Percentiles rank a stretch among this genome's conserved stretches.
These are phyloP conservation scores for Drosophila kurseongensis DNA, from an alignment of 1,140 invertebrate species.

Conservation along the genomic window DNA sequence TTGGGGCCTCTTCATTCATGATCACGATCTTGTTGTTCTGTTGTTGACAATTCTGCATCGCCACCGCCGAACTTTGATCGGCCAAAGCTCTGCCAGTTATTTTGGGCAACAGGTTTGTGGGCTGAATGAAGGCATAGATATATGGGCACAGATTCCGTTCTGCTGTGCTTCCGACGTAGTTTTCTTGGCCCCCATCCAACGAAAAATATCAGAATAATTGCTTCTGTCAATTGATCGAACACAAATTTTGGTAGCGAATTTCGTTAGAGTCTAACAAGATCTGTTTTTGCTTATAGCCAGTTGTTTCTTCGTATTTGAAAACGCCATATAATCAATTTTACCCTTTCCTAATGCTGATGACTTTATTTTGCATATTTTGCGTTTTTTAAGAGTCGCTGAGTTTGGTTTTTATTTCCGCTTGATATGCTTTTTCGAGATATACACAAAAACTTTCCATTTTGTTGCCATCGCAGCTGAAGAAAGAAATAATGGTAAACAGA, in stretches of 20 bases:
- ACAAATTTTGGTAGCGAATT: constrained; percentile 32
- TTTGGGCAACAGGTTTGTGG: constrained; percentile 30
- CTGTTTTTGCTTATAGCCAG: constrained; percentile 3
- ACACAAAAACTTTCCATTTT: constrained; percentile 51
- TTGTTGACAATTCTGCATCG: constrained; percentile 29
- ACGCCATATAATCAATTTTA: constrained; percentile 22
- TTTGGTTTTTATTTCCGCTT: constrained; percentile 39
- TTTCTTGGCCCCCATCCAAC: constrained; percentile 41
- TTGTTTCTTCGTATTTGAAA: constrained; percentile 13
- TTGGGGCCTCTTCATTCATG: constrained; percentile 27
- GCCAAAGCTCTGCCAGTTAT: constrained; percentile 22
- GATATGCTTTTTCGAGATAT: constrained; percentile 25
- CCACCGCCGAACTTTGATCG: constrained; percentile 28
- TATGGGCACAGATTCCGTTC: constrained; percentile 15
- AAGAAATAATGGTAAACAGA: constrained; percentile 23
- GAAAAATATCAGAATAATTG: constrained; percentile 14
- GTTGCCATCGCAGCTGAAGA: constrained; percentile 30
- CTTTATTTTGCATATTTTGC: constrained; percentile 39
- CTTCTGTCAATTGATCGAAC: constrained; percentile 31
- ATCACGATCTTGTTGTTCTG: constrained; percentile 8
- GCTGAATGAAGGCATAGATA: constrained; percentile 22
- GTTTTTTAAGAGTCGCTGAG: constrained; percentile 20
- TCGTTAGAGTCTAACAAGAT: constrained; percentile 16
- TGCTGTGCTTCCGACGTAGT: constrained; percentile 38
- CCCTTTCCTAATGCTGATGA: constrained; percentile 12